A percentile compares a stretch with the other conserved stretches of the same genome.
phyloP scores from a whole-genome alignment of 2,797 vertebrate species.

The Apogon talboti region DNA sequence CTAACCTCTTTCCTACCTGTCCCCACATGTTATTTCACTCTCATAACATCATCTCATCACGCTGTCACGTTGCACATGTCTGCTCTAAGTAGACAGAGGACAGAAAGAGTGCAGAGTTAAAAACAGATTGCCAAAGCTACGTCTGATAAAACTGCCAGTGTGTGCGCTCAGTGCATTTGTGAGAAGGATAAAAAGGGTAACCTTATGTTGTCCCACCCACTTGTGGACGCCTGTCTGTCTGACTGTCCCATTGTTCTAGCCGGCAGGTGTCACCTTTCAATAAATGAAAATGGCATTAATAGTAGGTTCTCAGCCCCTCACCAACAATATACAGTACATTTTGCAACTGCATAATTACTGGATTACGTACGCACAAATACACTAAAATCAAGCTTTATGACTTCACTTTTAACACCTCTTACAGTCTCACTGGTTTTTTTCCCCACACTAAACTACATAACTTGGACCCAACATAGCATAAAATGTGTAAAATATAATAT shows the following conservation, averaged over 20 bases:
- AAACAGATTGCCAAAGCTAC: slow-evolving; percentile 41
- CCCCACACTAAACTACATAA: too few relatives aligned
- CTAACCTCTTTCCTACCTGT: neutral
- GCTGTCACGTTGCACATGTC: slow-evolving; percentile 1
- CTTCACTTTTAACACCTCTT: neutral
- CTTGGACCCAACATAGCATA: too few relatives aligned
- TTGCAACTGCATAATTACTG: neutral
- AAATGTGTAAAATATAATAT: too few relatives aligned
- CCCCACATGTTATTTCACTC: neutral
- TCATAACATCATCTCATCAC: neutral
- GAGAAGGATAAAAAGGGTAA: slow-evolving; percentile 34
- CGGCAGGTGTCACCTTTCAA: slow-evolving; percentile 3
- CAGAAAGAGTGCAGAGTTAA: slow-evolving; percentile 38
- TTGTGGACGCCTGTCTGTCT: slow-evolving; percentile 23
- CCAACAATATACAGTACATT: slow-evolving; percentile 1
- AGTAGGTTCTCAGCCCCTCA: neutral
- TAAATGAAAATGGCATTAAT: slow-evolving; percentile 4
- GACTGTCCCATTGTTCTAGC: neutral
- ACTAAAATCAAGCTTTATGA: neutral
- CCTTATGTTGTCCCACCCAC: slow-evolving; percentile 23
- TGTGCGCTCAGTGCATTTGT: slow-evolving; percentile 4
- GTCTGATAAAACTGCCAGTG: slow-evolving; percentile 19
- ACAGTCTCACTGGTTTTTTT: too few relatives aligned
- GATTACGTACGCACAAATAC: neutral
- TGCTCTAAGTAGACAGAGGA: neutral